phyloP scores from a whole-genome alignment of 2,113 vertebrate genomes.

The Callithrix jacchus region DNA sequence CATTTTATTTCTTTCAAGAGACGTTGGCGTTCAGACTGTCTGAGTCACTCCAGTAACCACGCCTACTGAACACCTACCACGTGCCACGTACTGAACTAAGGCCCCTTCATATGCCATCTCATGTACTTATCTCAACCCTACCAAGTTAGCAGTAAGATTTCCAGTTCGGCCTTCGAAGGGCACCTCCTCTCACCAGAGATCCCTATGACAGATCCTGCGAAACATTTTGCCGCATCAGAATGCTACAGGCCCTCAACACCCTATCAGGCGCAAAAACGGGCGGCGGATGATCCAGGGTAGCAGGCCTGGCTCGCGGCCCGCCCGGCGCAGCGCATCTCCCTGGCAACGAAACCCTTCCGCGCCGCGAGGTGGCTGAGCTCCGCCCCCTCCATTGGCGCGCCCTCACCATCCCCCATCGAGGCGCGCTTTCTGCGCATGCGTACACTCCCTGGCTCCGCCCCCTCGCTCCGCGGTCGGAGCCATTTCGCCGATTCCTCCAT shows the following conservation, averaged over 20 bases:
- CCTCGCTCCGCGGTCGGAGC: slow-evolving; percentile 41
- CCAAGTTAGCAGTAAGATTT: not conserved
- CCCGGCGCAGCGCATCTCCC: rapidly evolving
- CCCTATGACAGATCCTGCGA: not conserved
- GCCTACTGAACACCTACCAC: not conserved
- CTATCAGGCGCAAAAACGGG: not conserved
- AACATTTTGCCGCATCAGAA: not conserved
- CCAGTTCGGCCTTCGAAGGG: not conserved
- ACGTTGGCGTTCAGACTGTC: not conserved
- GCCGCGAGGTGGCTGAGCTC: not conserved
- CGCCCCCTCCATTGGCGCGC: not conserved
- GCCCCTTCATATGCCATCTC: not conserved
- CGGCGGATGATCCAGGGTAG: rapidly evolving
- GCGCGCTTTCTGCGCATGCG: slow-evolving; percentile 40
- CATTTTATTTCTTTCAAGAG: not conserved
- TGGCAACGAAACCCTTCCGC: not conserved
- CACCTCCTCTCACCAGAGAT: not conserved
- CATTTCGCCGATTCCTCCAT: slow-evolving; percentile 61
- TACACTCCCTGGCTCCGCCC: not conserved
- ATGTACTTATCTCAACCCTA: not conserved
- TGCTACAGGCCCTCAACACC: too few species aligned
- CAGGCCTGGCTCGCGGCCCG: rapidly evolving
- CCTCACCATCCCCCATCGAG: not conserved
- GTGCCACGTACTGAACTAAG: not conserved
- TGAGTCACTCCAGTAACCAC: not conserved